Base-by-base conservation (phyloP, 1,140 invertebrate genomes). In the Paracyclopina nana region DNA sequence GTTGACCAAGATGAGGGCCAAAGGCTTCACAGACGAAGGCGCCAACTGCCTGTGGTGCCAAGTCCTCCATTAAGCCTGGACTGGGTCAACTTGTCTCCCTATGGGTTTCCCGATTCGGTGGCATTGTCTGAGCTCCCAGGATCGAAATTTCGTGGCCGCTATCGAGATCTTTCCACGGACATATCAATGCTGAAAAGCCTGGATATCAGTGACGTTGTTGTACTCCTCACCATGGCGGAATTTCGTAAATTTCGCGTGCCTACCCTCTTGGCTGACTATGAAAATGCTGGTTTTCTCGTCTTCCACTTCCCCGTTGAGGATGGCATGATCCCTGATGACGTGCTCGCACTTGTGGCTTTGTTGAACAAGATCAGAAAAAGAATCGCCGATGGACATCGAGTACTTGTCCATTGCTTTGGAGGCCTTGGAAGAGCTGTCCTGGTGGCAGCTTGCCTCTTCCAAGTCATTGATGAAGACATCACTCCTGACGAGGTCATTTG, bases 331-430 rank as follows among this genome's bases (percentile, higher is more conserved):
- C 34, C 34, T 38, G 34, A 20, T 5, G n/a, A 38, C n/a, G n/a
- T n/a, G n/a, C n/a, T n/a, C n/a, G n/a, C n/a, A n/a, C n/a, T n/a
- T n/a, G n/a, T n/a, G n/a, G n/a, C n/a, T n/a, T n/a, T n/a, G n/a
- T n/a, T n/a, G n/a, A n/a, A n/a, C n/a, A n/a, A n/a, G n/a, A n/a
- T n/a, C n/a, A n/a, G n/a, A n/a, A n/a, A n/a, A n/a, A n/a, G n/a
- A n/a, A n/a, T n/a, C n/a, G n/a, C n/a, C n/a, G n/a, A n/a, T n/a
- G n/a, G n/a, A n/a, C n/a, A n/a, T n/a, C 14, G 20, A 20, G 18
- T 50, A 20, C 28, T 50, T 14, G 20, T 50, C 24, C 46, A 50
- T 44, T 50, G 46, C 46, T 12, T 44, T 44, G 42, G 38, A 18
- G 46, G 46, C 12, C 30, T 34, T 20, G 46, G 46, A 3, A 25